A percentile compares a stretch with the other conserved stretches of the same genome.
phyloP scores from a whole-genome alignment of 2,113 vertebrate genomes.

The Theristicus caerulescens region DNA sequence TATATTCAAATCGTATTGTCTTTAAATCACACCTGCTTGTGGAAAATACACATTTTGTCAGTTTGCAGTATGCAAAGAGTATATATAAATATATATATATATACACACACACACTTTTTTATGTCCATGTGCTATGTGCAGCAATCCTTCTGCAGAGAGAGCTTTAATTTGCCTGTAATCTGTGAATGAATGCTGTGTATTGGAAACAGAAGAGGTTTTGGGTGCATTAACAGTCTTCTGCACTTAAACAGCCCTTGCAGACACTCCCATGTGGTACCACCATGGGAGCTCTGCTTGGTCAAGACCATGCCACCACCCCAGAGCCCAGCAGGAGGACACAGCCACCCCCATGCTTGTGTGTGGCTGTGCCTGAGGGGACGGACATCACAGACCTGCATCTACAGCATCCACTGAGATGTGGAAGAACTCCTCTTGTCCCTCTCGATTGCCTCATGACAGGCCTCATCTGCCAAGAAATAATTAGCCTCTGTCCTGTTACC shows the following conservation, averaged over 20 bases:
- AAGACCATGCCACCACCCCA: rapidly evolving
- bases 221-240: background rate
- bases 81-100: rapidly evolving
- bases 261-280: rapidly evolving
- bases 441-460: background rate
- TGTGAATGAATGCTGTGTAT: rapidly evolving
- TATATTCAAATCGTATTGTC: background rate
- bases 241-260: background rate
- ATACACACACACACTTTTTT: background rate
- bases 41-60: background rate
- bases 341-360: rapidly evolving
- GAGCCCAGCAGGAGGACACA: rapidly evolving
- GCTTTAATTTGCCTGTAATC: background rate
- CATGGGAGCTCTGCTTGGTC: rapidly evolving
- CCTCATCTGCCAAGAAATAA: background rate
- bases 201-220: background rate
- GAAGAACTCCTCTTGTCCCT: background rate
- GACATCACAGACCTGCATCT: background rate
- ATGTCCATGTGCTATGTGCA: no score
- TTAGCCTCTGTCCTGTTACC: rapidly evolving
- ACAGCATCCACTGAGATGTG: rapidly evolving
- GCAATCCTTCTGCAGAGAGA: background rate
- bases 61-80: no score
- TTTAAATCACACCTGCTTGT: background rate
- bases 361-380: background rate